These are phyloP conservation scores for Lasius platythorax DNA, from an alignment of 2,888 invertebrate species.

Conservation along the genomic window DNA sequence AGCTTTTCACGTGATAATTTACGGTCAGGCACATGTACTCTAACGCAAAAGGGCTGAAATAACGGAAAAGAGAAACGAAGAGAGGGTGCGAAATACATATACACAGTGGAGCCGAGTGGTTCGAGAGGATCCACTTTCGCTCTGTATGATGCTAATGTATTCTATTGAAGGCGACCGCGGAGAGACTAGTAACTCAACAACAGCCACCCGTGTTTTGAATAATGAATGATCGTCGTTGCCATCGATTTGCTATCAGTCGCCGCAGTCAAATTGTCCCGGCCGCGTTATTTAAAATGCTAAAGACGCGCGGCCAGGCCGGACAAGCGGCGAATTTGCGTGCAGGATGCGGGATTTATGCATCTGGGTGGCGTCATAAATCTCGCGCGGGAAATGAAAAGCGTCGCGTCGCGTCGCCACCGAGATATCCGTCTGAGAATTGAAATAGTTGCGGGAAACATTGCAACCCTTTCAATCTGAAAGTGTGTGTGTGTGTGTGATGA, in stretches of 20 bases:
- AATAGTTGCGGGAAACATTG: slow-evolving; percentile 28
- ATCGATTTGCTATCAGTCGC: slow-evolving; percentile 57
- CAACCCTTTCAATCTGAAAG: neutral
- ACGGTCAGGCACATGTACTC: neutral
- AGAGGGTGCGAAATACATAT: slow-evolving; percentile 65
- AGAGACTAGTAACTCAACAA: slow-evolving; percentile 75
- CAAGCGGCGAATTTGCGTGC: slow-evolving; percentile 3
- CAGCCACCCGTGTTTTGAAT: slow-evolving; percentile 77
- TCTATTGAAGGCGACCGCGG: slow-evolving; percentile 77
- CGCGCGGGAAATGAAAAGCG: slow-evolving; percentile 54
- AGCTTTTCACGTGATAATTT: slow-evolving; percentile 26
- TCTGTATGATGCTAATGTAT: slow-evolving; percentile 79
- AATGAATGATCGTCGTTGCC: slow-evolving; percentile 71
- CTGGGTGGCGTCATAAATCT: slow-evolving; percentile 42
- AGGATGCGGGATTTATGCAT: slow-evolving; percentile 31
- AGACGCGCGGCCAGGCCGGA: slow-evolving; percentile 25
- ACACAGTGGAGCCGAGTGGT: slow-evolving; percentile 34
- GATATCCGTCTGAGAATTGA: slow-evolving; percentile 56
- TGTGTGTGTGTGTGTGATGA: neutral
- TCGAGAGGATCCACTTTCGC: slow-evolving; percentile 70
- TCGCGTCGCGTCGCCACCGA: slow-evolving; percentile 22
- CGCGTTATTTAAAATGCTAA: slow-evolving; percentile 67
- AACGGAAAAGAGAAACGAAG: slow-evolving; percentile 44
- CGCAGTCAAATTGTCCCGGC: slow-evolving; percentile 66
- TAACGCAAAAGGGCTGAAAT: neutral